Percentiles rank a stretch among this genome's conserved stretches.
phyloP scores from a whole-genome alignment of 1,140 invertebrate species.

The Carposina sasakii region DNA sequence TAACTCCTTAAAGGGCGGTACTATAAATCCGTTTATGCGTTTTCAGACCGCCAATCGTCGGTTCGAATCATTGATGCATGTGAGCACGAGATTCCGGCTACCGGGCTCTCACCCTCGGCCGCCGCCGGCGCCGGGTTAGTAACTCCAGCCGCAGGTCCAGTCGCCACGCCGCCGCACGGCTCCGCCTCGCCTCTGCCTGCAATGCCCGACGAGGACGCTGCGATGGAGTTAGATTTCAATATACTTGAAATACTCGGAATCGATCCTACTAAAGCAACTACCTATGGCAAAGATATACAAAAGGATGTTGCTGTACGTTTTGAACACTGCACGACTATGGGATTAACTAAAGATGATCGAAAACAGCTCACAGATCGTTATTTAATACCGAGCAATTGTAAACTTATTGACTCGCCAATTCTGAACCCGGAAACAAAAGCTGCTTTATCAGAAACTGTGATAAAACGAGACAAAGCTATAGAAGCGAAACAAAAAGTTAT shows the following conservation, averaged over 20 bases:
- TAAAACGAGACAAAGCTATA: constrained; percentile 7
- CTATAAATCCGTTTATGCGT: background rate
- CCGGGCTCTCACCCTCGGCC: background rate
- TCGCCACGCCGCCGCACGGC: background rate
- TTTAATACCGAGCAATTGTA: constrained; percentile 9
- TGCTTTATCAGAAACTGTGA: constrained; percentile 1
- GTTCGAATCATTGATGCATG: background rate
- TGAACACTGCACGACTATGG: constrained; percentile 6
- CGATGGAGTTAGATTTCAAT: background rate
- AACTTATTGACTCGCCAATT: constrained; percentile 3
- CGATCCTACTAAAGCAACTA: background rate
- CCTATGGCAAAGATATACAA: background rate
- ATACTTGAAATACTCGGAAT: background rate
- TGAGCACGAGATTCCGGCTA: background rate
- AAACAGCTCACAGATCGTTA: constrained; percentile 11
- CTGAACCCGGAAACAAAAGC: constrained; percentile 14
- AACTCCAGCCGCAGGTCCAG: background rate
- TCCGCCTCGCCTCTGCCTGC: background rate
- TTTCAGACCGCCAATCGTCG: background rate
- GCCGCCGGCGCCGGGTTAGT: background rate
- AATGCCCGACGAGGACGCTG: background rate
- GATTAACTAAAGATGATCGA: constrained; percentile 10
- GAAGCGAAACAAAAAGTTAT: constrained; percentile 3
- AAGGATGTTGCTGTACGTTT: constrained; percentile 11
- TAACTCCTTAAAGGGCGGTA: background rate